These are phyloP conservation scores for Coranthus polyacanthus DNA, from an alignment of 2,797 vertebrate species.

Conservation along the genomic window DNA sequence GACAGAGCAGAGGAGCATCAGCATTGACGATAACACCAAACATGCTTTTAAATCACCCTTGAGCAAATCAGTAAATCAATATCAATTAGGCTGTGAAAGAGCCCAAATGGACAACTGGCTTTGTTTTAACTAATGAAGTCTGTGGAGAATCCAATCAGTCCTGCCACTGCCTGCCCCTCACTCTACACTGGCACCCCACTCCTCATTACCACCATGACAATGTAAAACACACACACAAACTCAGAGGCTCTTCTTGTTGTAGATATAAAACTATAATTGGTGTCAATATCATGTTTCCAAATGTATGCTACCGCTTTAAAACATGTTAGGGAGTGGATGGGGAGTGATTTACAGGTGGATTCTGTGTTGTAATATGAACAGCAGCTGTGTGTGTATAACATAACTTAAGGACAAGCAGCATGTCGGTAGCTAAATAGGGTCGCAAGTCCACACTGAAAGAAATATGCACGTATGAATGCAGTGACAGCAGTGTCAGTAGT, in stretches of 20 bases:
- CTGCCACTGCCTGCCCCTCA: neutral
- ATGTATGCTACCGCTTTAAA: neutral
- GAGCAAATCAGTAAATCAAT: conserved; percentile 84
- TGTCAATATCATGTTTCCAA: conserved; percentile 11
- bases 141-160: conserved; percentile 76
- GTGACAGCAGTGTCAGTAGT: too few species aligned
- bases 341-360: too few species aligned
- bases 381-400: too few species aligned
- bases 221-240: conserved; percentile 31
- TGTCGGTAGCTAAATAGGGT: too few species aligned
- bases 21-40: conserved; percentile 71
- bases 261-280: conserved; percentile 15
- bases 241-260: neutral
- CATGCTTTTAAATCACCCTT: conserved; percentile 79
- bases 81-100: conserved; percentile 83
- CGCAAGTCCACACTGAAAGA: too few species aligned
- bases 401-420: too few species aligned
- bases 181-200: conserved; percentile 1
- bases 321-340: too few species aligned
- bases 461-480: too few species aligned
- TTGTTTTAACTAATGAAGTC: conserved; percentile 87
- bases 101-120: conserved; percentile 82
- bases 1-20: conserved; percentile 37
- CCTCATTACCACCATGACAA: conserved; percentile 54
- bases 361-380: too few species aligned